phyloP scores from a whole-genome alignment of 2,113 vertebrate species.

The Colaptes auratus region DNA sequence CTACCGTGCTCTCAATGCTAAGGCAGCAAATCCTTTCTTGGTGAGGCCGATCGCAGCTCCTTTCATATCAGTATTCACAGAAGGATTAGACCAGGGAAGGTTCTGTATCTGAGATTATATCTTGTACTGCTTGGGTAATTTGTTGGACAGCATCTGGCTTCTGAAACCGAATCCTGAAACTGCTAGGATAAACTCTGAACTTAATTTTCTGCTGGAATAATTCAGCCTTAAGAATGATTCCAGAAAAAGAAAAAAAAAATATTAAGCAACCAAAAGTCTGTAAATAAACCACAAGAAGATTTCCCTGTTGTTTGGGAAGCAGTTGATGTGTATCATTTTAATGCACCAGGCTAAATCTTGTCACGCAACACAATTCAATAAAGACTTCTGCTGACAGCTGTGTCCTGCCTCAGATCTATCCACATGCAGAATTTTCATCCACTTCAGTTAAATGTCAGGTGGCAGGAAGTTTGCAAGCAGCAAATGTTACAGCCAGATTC shows the following conservation, averaged over 20 bases:
- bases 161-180: background rate
- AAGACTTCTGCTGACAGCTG: background rate
- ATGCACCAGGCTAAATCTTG: background rate
- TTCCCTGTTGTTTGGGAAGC: background rate
- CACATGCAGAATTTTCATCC: background rate
- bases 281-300: background rate
- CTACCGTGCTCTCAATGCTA: background rate
- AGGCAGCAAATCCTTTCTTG: background rate
- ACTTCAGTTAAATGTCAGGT: background rate
- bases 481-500: background rate
- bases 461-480: background rate
- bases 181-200: background rate
- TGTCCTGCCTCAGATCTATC: background rate
- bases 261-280: background rate
- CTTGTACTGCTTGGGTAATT: background rate
- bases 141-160: background rate
- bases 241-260: too few relatives aligned
- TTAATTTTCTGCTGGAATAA: background rate
- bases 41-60: background rate
- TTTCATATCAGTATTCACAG: background rate
- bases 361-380: background rate
- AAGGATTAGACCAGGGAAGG: background rate
- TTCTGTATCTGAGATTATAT: background rate
- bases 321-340: accelerated
- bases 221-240: background rate